Base-by-base conservation (phyloP, 2,797 vertebrate species). In the Choloepus didactylus region DNA sequence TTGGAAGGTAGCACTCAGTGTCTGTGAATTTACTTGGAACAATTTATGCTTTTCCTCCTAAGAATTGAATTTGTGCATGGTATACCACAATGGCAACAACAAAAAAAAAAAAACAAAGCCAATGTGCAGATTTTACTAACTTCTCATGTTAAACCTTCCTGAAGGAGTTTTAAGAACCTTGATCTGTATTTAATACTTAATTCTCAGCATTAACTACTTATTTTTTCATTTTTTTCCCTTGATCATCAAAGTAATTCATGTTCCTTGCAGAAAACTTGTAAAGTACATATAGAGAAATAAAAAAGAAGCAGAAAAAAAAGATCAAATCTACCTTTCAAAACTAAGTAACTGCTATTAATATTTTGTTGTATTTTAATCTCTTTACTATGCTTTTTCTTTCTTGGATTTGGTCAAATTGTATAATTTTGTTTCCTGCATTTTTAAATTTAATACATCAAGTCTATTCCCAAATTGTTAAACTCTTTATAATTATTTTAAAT, bases 1-100 rank as follows among this genome's bases (percentile, higher is more conserved):
- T 0, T 96, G 92, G 69, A 77, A 96, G 98, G 98, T 98, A 98
- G 94, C 87, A 86, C 66, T 46, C 67, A 16, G 9, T 94, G 38
- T 95, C 72, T 70, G 3, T 94, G 67, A 84, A 87, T 77, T 92
- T 92, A 86, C 85, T 91, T 29, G 86, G 67, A 87, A 64, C 51
- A 77, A 87, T 23, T 92, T 77, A 72, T 1, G 18, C 29, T 79
- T 80, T 91, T 76, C 69, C 31, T 82, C 93, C 23, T 64, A 80
- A 86, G 73, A 83, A 82, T 67, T 83, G 56, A 87, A 87, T 79
- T 79, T 75, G 25, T 64, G 82, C 11, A 44, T 29, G 67, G 0
- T 56, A 72, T 87, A 44, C 38, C 54, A 93, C n/a, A 64, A 56
- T 69, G 49, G n/a, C 25, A 77, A 19, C 38, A 35, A 35, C 35